phyloP scores from a whole-genome alignment of 2,113 vertebrate species.

The Pterocles gutturalis region DNA sequence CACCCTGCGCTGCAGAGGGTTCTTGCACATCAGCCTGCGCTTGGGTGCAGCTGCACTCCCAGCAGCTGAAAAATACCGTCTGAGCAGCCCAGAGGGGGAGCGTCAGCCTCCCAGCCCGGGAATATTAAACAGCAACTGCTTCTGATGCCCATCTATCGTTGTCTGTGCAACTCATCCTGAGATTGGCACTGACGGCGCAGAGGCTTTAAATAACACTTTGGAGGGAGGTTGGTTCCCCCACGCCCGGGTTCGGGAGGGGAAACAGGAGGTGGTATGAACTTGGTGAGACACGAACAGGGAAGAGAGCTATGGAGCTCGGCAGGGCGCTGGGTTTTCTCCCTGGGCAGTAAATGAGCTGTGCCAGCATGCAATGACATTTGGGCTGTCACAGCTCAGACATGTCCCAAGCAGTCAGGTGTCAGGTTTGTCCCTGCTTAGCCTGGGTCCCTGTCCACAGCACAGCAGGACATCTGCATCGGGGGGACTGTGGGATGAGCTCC shows the following conservation, averaged over 20 bases:
- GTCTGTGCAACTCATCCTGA: background rate
- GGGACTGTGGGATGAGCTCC: background rate
- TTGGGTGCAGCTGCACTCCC: background rate
- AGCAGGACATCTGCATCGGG: accelerated
- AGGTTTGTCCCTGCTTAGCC: background rate
- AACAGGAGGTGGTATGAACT: background rate
- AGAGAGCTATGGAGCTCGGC: background rate
- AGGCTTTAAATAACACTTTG: background rate
- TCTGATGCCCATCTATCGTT: background rate
- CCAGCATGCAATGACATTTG: background rate
- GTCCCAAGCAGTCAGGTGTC: background rate
- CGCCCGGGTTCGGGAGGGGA: background rate
- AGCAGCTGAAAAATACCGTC: background rate
- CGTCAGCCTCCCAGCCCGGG: background rate
- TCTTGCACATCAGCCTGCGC: background rate
- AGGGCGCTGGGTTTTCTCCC: accelerated
- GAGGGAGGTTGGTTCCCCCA: background rate
- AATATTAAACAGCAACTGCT: conserved; percentile 10
- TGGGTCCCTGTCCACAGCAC: accelerated
- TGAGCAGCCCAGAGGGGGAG: background rate
- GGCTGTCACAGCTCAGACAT: background rate
- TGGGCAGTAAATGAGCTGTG: background rate
- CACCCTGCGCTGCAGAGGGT: background rate
- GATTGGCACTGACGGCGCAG: background rate
- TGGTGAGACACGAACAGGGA: background rate